Evolutionary conservation across 2,113 vertebrate genomes (phyloP).

Genomic region (Penelope pileata): DNA sequence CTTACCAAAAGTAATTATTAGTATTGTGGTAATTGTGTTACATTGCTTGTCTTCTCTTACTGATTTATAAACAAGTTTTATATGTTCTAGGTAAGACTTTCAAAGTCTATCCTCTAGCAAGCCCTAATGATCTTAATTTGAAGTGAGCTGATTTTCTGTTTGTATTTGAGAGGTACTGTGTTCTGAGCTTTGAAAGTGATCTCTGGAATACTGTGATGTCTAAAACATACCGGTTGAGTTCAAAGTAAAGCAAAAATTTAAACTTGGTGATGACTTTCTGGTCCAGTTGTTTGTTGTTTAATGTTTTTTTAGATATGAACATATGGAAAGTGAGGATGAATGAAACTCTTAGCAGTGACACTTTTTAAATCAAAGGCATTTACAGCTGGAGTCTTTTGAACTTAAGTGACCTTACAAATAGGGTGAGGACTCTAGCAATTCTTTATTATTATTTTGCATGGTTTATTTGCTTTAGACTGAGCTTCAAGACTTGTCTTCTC

Average conservation of each 20-base stretch:
- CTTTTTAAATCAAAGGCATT: background rate
- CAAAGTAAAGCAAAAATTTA: background rate
- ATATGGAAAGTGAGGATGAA: background rate
- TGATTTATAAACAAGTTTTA: background rate
- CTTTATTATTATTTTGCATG: background rate
- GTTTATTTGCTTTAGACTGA: conserved; percentile 2
- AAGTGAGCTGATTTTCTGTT: background rate
- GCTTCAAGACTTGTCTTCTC: background rate
- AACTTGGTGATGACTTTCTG: background rate
- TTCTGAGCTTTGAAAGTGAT: conserved; percentile 3
- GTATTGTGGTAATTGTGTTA: background rate
- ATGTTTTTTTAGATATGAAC: background rate
- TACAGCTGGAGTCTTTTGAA: background rate
- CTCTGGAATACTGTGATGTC: background rate
- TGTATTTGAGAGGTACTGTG: background rate
- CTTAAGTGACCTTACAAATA: background rate
- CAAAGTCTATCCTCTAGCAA: background rate
- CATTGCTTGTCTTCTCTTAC: background rate
- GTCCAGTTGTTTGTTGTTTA: background rate
- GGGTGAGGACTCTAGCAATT: background rate
- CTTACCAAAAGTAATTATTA: background rate
- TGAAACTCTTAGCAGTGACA: background rate
- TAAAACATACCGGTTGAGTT: background rate
- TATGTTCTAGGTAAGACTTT: background rate
- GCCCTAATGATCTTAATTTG: background rate